A percentile compares a stretch with the other conserved stretches of the same genome.
Evolutionary conservation across 2,113 vertebrate genomes (phyloP).

Genomic region (Megaleporinus macrocephalus): DNA sequence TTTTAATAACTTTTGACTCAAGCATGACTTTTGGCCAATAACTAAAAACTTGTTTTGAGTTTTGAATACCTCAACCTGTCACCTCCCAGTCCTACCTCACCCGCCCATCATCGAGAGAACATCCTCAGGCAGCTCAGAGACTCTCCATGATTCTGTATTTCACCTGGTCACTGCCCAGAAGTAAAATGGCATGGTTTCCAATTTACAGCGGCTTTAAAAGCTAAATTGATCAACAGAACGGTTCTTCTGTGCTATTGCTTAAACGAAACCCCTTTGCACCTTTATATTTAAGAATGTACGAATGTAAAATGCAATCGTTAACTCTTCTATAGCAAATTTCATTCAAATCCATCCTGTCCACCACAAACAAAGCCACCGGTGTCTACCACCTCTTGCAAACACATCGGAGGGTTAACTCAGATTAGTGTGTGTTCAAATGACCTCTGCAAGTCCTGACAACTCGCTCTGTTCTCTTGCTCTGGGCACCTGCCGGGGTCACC

Average conservation of each 20-base stretch:
- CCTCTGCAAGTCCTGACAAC: conserved; percentile 25
- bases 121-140: too few relatives aligned
- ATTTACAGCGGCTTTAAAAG: too few relatives aligned
- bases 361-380: neutral
- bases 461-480: conserved; percentile 14
- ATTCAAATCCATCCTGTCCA: neutral
- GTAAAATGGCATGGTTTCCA: too few relatives aligned
- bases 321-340: neutral
- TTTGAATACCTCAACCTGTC: too few relatives aligned
- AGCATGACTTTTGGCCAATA: too few relatives aligned
- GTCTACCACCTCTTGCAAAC: neutral
- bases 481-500: conserved; percentile 39
- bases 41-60: too few relatives aligned
- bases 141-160: too few relatives aligned
- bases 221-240: neutral
- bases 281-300: neutral
- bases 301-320: too few relatives aligned
- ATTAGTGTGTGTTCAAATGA: conserved; percentile 26
- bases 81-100: too few relatives aligned
- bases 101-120: too few relatives aligned
- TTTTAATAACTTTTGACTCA: too few relatives aligned
- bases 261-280: neutral
- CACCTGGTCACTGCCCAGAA: too few relatives aligned
- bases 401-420: neutral
- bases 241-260: neutral